Percentiles rank a stretch among this genome's conserved stretches.
These are phyloP conservation scores for Rapana venosa DNA, from an alignment of 2,888 invertebrate species.

Conservation along the genomic window DNA sequence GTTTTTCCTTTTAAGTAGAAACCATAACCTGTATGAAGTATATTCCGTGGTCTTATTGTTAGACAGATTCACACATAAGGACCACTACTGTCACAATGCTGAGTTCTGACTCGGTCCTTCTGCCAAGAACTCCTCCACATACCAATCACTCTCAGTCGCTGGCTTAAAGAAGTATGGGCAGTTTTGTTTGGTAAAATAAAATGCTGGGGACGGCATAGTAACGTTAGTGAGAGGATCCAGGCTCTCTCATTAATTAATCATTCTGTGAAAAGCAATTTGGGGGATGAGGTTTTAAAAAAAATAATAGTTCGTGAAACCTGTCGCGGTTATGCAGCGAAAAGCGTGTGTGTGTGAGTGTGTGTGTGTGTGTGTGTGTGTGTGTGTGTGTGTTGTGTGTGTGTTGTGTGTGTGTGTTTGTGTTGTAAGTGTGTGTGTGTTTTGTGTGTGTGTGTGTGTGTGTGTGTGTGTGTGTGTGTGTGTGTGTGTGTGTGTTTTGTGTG, in stretches of 20 bases:
- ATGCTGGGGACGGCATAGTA: background rate
- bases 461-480: background rate
- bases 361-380: background rate
- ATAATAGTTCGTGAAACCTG: too few species aligned
- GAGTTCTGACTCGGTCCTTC: too few species aligned
- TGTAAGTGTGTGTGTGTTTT: conserved; percentile 2
- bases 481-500: conserved; percentile 1
- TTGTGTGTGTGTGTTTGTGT: conserved; percentile 15
- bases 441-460: background rate
- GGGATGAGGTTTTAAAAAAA: background rate
- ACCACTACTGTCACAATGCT: too few species aligned
- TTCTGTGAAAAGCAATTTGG: background rate
- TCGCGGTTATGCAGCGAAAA: too few species aligned
- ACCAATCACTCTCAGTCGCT: too few species aligned
- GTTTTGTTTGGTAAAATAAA: too few species aligned
- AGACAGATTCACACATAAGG: too few species aligned
- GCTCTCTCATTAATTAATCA: background rate
- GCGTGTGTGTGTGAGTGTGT: background rate
- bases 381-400: background rate
- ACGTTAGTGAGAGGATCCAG: background rate
- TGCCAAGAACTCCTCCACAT: too few species aligned
- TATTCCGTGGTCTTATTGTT: too few species aligned
- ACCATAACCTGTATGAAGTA: too few species aligned
- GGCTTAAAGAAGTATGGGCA: too few species aligned
- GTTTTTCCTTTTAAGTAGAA: too few species aligned